Percentiles rank a stretch among this genome's conserved stretches.
Conservation (phyloP, 2,888 invertebrate species). For the Nomada flava region DNA sequence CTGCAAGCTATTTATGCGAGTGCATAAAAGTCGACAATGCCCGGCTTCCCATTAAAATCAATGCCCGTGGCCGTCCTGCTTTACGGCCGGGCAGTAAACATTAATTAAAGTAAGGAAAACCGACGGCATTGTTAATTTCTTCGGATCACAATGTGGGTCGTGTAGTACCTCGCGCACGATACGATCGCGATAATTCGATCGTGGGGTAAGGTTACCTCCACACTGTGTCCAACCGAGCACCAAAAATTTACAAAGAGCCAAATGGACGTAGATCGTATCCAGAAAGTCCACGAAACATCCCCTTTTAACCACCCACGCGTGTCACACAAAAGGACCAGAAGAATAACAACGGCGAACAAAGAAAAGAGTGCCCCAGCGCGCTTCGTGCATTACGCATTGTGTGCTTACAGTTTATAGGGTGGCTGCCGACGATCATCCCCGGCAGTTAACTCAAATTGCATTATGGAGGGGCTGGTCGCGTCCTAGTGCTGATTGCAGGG, state of each 20-base stretch:
- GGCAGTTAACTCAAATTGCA: slow-evolving; percentile 82
- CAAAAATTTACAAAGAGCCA: not conserved
- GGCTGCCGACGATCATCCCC: slow-evolving; percentile 72
- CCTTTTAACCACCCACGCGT: not conserved
- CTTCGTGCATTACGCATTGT: slow-evolving; percentile 74
- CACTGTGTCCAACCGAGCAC: too few relatives aligned
- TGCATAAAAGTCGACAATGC: slow-evolving; percentile 67
- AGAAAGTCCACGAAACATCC: not conserved
- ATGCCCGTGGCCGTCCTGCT: slow-evolving; percentile 52
- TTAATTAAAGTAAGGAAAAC: slow-evolving; percentile 66
- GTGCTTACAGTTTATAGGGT: slow-evolving; percentile 76
- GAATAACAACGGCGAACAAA: slow-evolving; percentile 61
- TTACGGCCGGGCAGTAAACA: slow-evolving; percentile 53
- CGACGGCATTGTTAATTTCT: slow-evolving; percentile 48
- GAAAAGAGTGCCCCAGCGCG: slow-evolving; percentile 68
- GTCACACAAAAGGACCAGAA: slow-evolving; percentile 44
- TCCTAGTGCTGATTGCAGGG: slow-evolving; percentile 66
- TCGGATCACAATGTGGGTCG: slow-evolving; percentile 53
- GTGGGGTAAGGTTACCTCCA: not conserved
- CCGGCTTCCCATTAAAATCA: slow-evolving; percentile 65
- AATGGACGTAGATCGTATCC: not conserved
- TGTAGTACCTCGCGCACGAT: slow-evolving; percentile 33
- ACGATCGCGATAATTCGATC: not conserved
- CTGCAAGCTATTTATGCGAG: slow-evolving; percentile 62
- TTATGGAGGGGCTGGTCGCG: slow-evolving; percentile 75